Conservation (phyloP, 2,797 vertebrate genomes). For the Acropternis orthonyx region DNA sequence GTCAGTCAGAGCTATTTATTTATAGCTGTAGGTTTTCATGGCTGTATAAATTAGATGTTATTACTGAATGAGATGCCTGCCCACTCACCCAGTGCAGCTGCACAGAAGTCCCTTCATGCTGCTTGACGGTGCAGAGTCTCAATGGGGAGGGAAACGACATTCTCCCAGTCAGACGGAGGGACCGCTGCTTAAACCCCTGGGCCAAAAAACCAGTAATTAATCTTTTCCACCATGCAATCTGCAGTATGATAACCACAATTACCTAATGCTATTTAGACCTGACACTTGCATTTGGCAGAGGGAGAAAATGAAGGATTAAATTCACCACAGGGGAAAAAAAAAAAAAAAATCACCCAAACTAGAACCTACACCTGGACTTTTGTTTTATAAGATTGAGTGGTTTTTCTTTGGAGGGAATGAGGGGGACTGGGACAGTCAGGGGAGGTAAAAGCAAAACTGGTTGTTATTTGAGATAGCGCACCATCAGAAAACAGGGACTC, state of each 20-base stretch:
- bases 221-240: constrained; percentile 65
- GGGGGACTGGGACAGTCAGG: fast-evolving
- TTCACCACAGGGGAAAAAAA: neutral
- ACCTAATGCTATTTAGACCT: constrained; percentile 72
- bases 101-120: constrained; percentile 69
- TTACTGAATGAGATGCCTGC: constrained; percentile 70
- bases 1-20: constrained; percentile 76
- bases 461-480: neutral
- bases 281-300: constrained; percentile 40
- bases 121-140: constrained; percentile 38
- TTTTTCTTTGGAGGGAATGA: neutral
- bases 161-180: constrained; percentile 48
- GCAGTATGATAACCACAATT: constrained; percentile 68
- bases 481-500: neutral
- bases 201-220: constrained; percentile 70
- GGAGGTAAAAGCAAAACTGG: constrained; percentile 23
- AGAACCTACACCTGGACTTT: neutral
- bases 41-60: constrained; percentile 77
- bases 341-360: neutral
- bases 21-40: constrained; percentile 71
- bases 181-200: constrained; percentile 39
- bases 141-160: constrained; percentile 45
- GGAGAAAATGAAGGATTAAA: constrained; percentile 66
- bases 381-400: neutral
- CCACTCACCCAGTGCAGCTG: constrained; percentile 69